These are phyloP conservation scores for Lysandra coridon DNA, from an alignment of 2,888 invertebrate species.

Conservation along the genomic window DNA sequence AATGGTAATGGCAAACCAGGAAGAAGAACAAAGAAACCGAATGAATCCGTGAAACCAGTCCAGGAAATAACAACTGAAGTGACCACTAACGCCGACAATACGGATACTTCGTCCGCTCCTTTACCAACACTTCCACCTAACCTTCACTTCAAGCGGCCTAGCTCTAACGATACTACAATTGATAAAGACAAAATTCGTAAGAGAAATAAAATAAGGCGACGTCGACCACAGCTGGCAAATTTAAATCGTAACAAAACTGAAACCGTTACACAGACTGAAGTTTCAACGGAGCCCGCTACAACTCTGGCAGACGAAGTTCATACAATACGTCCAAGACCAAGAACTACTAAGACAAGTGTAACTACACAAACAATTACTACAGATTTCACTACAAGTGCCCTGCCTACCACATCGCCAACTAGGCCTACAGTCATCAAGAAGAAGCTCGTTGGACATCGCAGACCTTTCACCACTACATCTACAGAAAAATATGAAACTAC, in stretches of 20 bases:
- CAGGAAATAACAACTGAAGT: constrained; percentile 52
- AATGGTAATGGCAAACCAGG: constrained; percentile 57
- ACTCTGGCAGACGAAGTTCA: constrained; percentile 60
- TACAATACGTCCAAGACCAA: constrained; percentile 63
- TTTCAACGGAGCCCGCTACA: constrained; percentile 54
- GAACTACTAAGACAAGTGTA: constrained; percentile 59
- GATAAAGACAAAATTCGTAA: constrained; percentile 69
- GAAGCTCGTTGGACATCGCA: constrained; percentile 60
- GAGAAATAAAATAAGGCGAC: constrained; percentile 70
- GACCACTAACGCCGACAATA: constrained; percentile 50
- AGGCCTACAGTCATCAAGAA: constrained; percentile 68
- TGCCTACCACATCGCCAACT: constrained; percentile 72
- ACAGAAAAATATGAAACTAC: constrained; percentile 62
- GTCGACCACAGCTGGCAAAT: constrained; percentile 65
- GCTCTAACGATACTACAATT: constrained; percentile 48
- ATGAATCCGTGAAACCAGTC: constrained; percentile 49
- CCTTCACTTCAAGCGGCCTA: constrained; percentile 70
- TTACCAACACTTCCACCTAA: constrained; percentile 75
- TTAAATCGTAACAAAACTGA: constrained; percentile 59
- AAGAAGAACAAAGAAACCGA: constrained; percentile 68
- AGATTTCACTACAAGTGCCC: constrained; percentile 70
- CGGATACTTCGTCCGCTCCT: constrained; percentile 57
- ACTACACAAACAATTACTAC: constrained; percentile 71
- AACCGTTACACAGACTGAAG: constrained; percentile 49
- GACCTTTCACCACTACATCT: constrained; percentile 58